Percentiles rank a stretch among this genome's conserved stretches.
phyloP scores from a whole-genome alignment of 2,888 invertebrate species.

The Agrotis puta region DNA sequence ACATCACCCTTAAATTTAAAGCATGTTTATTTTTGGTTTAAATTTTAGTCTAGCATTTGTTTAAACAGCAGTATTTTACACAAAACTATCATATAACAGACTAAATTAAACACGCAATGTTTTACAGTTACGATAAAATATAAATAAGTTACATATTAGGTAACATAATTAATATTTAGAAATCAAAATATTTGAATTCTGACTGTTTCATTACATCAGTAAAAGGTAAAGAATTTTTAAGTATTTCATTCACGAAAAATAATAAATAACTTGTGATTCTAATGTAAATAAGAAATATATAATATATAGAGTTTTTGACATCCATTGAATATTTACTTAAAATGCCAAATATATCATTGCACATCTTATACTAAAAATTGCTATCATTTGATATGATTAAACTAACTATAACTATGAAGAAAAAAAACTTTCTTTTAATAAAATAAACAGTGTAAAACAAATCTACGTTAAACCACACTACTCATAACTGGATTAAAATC shows the following conservation, averaged over 20 bases:
- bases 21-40: background rate
- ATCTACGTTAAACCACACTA: background rate
- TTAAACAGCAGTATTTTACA: background rate
- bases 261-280: background rate
- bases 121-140: background rate
- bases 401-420: background rate
- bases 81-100: background rate
- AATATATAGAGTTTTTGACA: conserved; percentile 22
- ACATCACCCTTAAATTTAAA: background rate
- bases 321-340: conserved; percentile 1
- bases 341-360: background rate
- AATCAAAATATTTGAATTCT: background rate
- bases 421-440: background rate
- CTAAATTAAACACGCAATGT: conserved; percentile 7
- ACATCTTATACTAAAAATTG: background rate
- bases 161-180: background rate
- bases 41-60: background rate
- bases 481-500: background rate
- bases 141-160: background rate
- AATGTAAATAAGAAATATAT: background rate
- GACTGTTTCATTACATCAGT: background rate
- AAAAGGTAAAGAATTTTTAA: background rate
- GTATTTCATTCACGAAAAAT: conserved; percentile 6
- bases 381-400: background rate
- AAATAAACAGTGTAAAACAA: background rate